A percentile compares a stretch with the other conserved stretches of the same genome.
Conservation (phyloP, 1,140 invertebrate species). For the Formica exsecta region DNA sequence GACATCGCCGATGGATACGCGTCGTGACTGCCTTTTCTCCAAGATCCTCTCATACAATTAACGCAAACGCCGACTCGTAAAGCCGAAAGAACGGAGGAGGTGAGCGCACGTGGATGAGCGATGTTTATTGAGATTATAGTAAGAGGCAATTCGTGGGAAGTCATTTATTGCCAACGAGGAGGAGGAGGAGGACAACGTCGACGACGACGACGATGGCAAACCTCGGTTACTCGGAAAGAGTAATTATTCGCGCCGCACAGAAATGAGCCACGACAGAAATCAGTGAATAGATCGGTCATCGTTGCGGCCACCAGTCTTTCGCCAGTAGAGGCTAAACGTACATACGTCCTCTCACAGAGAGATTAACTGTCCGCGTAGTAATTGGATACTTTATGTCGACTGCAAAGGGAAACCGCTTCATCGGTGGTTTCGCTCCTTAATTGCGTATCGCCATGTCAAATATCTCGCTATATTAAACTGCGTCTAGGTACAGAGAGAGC, state of each 20-base stretch:
- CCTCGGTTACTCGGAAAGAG: constrained; percentile 60
- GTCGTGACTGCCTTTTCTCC: constrained; percentile 25
- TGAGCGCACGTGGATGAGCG: constrained; percentile 73
- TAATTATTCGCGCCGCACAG: constrained; percentile 48
- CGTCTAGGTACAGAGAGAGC: neutral
- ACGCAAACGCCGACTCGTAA: constrained; percentile 71
- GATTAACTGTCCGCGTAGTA: constrained; percentile 42
- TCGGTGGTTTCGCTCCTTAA: constrained; percentile 40
- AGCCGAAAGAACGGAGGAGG: constrained; percentile 73
- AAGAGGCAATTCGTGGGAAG: constrained; percentile 78
- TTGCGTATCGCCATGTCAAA: constrained; percentile 23
- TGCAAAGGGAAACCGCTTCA: constrained; percentile 34
- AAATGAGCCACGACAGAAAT: constrained; percentile 58
- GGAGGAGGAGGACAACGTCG: neutral
- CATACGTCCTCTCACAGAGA: constrained; percentile 9
- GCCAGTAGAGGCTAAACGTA: constrained; percentile 10
- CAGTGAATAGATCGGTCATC: constrained; percentile 64
- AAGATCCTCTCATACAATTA: constrained; percentile 47
- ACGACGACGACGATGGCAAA: neutral
- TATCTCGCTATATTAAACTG: neutral
- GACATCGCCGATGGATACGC: constrained; percentile 76
- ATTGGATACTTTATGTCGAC: constrained; percentile 33
- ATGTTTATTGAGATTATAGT: constrained; percentile 84
- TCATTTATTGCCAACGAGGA: constrained; percentile 71
- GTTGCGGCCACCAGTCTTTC: constrained; percentile 46